Evolutionary conservation across 2,113 vertebrate genomes (phyloP), one percentile per base, ranked within the genome.

Genomic region (Caranx melampygus): DNA sequence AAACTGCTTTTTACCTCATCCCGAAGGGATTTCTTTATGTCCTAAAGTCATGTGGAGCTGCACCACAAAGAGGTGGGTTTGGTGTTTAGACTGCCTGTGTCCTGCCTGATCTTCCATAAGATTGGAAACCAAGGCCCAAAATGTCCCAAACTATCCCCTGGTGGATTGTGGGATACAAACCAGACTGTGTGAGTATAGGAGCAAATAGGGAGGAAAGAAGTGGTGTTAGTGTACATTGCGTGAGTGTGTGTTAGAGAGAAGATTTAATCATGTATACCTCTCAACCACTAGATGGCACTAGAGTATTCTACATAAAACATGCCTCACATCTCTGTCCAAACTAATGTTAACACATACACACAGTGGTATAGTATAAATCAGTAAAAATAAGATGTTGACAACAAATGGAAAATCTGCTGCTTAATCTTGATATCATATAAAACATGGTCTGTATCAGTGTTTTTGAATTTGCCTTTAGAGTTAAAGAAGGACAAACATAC

Each of bases 271-370:
- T 1, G 18, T 76, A 34, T 33, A 42, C 1, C 1, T 21, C 0
- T 20, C 9, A 0, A 52, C 66, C 91, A 88, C 91, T 78, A 87
- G 92, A 89, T 86, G 91, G 70, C 86, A 64, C 3, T 68, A 87
- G 12, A 85, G 68, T 42, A 79, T 62, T 60, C 5, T 42, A 34
- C 16, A 72, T 62, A 52, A 72, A 78, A 35, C 1, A 16, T 3
- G 11, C 13, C n/a, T 14, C 1, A 7, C 21, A 34, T 65, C 45
- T 21, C 45, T 1, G 31, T 13, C 26, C 12, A 44, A 26, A 45
- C 33, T 20, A 16, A 51, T n/a, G 55, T 13, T 5, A 31, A 13
- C 9, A 45, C 33, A 71, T 34, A 1, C 15, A 78, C 34, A 42
- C 14, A 58, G 33, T 37, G 6, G 1, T n/a, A 42, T 14, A 18